Evolutionary conservation across 2,113 vertebrate genomes (phyloP).

Genomic region (Galeopterus variegatus): DNA sequence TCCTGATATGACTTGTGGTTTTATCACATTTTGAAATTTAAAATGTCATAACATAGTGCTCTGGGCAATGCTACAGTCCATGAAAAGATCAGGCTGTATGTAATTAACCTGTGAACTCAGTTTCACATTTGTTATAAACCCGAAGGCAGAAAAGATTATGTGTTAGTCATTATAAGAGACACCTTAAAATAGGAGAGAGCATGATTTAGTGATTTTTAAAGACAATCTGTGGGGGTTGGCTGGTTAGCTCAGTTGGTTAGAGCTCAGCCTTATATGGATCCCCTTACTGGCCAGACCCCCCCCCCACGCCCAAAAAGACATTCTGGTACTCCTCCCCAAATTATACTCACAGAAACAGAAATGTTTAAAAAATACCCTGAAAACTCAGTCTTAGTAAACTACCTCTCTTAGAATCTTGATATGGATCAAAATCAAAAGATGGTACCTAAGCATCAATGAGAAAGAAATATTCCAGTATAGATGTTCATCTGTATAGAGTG

Average conservation of each 20-base stretch:
- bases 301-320: neutral
- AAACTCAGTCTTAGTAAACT: neutral
- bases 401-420: neutral
- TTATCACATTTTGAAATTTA: slow-evolving; percentile 29
- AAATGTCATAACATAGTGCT: neutral
- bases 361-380: neutral
- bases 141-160: neutral
- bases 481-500: neutral
- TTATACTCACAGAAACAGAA: slow-evolving; percentile 30
- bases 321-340: neutral
- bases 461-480: neutral
- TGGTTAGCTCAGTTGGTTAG: too few relatives aligned
- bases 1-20: neutral
- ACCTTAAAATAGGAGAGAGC: neutral
- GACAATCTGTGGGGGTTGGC: neutral
- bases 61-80: neutral
- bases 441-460: neutral
- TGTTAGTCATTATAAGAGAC: neutral
- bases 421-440: slow-evolving; percentile 10
- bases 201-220: slow-evolving; percentile 12
- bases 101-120: neutral
- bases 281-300: too few relatives aligned
- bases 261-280: too few relatives aligned
- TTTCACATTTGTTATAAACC: neutral
- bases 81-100: neutral